Conservation (phyloP, 2,888 invertebrate species). For the Pegoplata infirma region DNA sequence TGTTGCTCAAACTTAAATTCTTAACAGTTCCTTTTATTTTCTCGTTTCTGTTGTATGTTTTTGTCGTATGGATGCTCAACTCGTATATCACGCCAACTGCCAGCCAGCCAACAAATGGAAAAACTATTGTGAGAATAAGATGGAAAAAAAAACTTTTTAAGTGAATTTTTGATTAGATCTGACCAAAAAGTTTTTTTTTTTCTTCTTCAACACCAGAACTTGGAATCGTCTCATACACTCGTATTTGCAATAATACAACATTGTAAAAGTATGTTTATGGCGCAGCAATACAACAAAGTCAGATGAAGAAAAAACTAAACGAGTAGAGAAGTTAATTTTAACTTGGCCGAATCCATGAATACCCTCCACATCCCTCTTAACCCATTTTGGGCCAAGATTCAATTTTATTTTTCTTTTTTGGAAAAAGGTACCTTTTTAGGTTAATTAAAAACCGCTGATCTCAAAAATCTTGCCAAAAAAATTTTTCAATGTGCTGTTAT, state of each 20-base stretch:
- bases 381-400: no score
- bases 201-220: constrained; percentile 55
- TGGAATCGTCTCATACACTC: constrained; percentile 62
- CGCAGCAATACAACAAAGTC: constrained; percentile 34
- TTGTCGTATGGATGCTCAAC: constrained; percentile 38
- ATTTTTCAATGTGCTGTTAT: no score
- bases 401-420: no score
- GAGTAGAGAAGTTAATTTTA: no score
- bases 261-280: constrained; percentile 39
- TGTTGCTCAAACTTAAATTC: constrained; percentile 54
- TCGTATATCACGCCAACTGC: constrained; percentile 46
- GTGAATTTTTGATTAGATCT: constrained; percentile 77
- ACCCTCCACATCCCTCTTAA: no score
- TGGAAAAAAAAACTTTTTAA: constrained; percentile 71
- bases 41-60: constrained; percentile 28
- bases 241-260: constrained; percentile 42
- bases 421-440: no score
- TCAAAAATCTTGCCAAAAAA: no score
- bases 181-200: constrained; percentile 70
- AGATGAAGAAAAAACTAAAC: no score
- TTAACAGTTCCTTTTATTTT: constrained; percentile 31
- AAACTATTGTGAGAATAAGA: constrained; percentile 60
- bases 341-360: no score
- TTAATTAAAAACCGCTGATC: no score
- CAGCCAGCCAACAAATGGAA: constrained; percentile 62